Percentiles rank a stretch among this genome's conserved stretches.
Evolutionary conservation across 2,888 invertebrate genomes (phyloP).

Genomic region (Apamea sordens): DNA sequence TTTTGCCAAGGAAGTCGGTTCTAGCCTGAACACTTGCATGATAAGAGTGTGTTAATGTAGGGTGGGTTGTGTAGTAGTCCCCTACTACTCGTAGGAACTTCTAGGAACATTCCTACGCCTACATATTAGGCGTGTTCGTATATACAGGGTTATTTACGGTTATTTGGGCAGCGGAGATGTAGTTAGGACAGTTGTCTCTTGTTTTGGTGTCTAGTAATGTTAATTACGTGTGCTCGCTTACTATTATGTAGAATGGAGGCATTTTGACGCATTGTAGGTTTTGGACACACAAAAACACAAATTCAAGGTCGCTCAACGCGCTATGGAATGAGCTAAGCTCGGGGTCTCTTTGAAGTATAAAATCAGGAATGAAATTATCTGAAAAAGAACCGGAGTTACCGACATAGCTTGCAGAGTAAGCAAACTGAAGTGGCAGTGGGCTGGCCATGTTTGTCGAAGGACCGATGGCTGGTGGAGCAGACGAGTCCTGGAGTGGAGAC

Average conservation of each 20-base stretch:
- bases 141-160: constrained; percentile 36
- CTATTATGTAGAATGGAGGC: neutral
- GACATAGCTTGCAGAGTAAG: too few species aligned
- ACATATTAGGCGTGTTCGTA: constrained; percentile 11
- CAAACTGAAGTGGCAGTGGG: too few species aligned
- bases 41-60: constrained; percentile 56
- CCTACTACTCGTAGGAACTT: neutral
- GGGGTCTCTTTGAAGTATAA: too few species aligned
- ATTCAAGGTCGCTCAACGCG: too few species aligned
- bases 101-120: constrained; percentile 24
- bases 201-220: constrained; percentile 22
- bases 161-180: constrained; percentile 25
- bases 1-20: constrained; percentile 45
- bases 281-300: neutral
- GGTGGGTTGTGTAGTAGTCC: constrained; percentile 17
- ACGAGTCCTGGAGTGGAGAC: too few species aligned
- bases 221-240: neutral
- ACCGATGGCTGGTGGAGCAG: too few species aligned
- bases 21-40: constrained; percentile 46
- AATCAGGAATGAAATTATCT: too few species aligned
- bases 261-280: neutral
- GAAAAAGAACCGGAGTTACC: too few species aligned
- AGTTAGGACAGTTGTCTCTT: constrained; percentile 11
- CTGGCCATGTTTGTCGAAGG: too few species aligned
- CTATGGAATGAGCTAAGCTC: too few species aligned